Percentiles rank a stretch among this genome's conserved stretches.
Evolutionary conservation across 2,113 vertebrate genomes (phyloP).

Genomic region (Pholis gunnellus): DNA sequence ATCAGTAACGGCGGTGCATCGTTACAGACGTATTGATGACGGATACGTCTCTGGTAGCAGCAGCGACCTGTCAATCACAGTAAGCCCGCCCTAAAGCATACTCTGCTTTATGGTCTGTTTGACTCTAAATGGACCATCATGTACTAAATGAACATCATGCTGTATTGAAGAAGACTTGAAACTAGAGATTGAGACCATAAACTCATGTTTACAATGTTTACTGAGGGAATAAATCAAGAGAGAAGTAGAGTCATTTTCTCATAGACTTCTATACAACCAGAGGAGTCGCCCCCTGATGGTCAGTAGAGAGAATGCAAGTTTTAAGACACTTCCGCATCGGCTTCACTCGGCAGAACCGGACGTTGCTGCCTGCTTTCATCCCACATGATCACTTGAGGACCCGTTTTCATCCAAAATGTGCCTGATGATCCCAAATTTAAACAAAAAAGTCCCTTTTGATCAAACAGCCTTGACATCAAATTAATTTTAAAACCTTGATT

Average conservation of each 20-base stretch:
- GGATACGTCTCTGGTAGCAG: too few species aligned
- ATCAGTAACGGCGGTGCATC: too few species aligned
- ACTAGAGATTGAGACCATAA: not conserved
- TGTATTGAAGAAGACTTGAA: not conserved
- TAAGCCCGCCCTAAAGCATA: too few species aligned
- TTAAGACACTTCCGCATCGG: not conserved
- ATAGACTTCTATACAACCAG: not conserved
- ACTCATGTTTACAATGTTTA: not conserved
- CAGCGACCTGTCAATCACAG: not conserved
- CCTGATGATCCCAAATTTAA: constrained; percentile 9
- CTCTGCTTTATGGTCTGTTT: too few species aligned
- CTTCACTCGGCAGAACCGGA: not conserved
- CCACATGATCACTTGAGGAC: not conserved
- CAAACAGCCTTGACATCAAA: constrained; percentile 33
- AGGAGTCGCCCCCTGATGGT: not conserved
- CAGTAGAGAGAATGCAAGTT: not conserved
- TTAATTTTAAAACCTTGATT: constrained; percentile 17
- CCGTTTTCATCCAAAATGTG: constrained; percentile 19
- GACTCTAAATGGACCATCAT: too few species aligned
- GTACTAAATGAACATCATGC: not conserved
- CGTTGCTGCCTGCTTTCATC: not conserved
- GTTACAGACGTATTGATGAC: not conserved
- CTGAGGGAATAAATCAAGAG: not conserved
- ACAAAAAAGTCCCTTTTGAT: constrained; percentile 15
- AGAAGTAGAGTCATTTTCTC: not conserved